Percentiles rank a stretch among this genome's conserved stretches.
Evolutionary conservation across 2,797 vertebrate genomes (phyloP).

Genomic region (Lepus townsendii): DNA sequence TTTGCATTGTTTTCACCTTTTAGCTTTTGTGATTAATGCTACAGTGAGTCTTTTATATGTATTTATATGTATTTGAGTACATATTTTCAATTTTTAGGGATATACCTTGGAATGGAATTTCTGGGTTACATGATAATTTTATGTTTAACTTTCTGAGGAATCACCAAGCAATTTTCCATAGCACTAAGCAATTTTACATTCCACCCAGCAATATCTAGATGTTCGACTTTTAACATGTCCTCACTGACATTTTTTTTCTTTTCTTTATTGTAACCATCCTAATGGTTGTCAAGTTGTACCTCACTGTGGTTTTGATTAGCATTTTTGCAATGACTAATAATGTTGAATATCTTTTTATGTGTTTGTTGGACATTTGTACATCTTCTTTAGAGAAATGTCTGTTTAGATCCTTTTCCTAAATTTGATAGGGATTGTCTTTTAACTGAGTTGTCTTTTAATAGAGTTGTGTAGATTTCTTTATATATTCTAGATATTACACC

Average conservation of each 20-base stretch:
- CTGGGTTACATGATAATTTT: not conserved
- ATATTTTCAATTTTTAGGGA: not conserved
- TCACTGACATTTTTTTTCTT: not conserved
- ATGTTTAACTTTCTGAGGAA: no score
- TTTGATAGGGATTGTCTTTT: not conserved
- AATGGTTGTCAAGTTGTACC: no score
- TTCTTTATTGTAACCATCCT: no score
- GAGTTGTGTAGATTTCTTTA: not conserved
- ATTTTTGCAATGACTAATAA: no score
- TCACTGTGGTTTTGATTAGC: no score
- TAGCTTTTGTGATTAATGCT: not conserved
- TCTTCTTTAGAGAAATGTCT: not conserved
- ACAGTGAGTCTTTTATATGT: not conserved
- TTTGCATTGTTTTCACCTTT: no score
- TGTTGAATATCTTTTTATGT: no score
- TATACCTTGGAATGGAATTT: not conserved
- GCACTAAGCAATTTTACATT: not conserved
- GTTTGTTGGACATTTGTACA: no score
- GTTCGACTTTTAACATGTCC: not conserved
- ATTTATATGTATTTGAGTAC: not conserved
- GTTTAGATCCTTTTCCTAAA: not conserved
- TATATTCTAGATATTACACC: not conserved
- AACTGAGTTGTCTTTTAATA: not conserved
- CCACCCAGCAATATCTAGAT: not conserved
- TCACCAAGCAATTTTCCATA: not conserved